phyloP scores from a whole-genome alignment of 1,140 invertebrate genomes.

The Ostrea denselamellosa region DNA sequence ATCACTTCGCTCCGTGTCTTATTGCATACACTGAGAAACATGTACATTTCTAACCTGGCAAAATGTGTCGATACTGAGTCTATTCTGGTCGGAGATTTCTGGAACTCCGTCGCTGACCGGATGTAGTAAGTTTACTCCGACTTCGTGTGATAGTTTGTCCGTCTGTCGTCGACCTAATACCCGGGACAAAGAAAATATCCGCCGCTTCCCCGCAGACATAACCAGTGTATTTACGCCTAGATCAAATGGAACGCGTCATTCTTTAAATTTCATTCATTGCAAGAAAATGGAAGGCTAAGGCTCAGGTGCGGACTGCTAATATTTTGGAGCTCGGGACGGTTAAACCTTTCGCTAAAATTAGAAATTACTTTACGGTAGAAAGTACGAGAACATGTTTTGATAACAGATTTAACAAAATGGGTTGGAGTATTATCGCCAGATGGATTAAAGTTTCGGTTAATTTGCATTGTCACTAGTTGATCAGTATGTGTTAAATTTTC shows the following conservation, averaged over 20 bases:
- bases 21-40: not conserved
- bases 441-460: too few relatives aligned
- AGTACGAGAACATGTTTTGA: too few relatives aligned
- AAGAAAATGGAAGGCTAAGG: not conserved
- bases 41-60: not conserved
- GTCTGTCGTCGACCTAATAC: not conserved
- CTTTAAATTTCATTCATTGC: not conserved
- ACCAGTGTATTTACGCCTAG: not conserved
- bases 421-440: too few relatives aligned
- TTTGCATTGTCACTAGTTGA: too few relatives aligned
- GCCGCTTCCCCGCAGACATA: not conserved
- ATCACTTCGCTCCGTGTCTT: not conserved
- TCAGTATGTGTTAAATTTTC: too few relatives aligned
- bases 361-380: too few relatives aligned
- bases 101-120: not conserved
- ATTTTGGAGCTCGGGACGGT: not conserved
- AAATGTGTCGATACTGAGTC: not conserved
- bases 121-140: not conserved
- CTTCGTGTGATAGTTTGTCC: not conserved
- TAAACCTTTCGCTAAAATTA: too few relatives aligned
- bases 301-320: not conserved
- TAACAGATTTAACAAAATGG: too few relatives aligned
- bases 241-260: slow-evolving; percentile 4
- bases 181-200: not conserved
- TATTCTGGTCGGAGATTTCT: not conserved